Conservation (phyloP, 2,888 invertebrate genomes). For the Xanthia icteritia region DNA sequence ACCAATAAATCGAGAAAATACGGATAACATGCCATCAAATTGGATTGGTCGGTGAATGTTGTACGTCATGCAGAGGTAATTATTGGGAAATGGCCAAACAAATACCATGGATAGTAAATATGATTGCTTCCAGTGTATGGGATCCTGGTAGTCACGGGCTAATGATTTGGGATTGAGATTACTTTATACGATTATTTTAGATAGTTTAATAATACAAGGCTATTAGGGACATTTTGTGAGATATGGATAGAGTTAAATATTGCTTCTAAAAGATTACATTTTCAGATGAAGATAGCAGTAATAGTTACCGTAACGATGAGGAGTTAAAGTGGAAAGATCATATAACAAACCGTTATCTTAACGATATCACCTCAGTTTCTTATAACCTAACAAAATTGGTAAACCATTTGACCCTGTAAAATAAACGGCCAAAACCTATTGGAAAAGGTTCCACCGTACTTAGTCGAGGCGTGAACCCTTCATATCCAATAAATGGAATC, state of each 20-base stretch:
- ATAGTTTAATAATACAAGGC: neutral
- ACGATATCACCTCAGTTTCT: neutral
- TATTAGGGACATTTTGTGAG: neutral
- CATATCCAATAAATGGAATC: slow-evolving; percentile 41
- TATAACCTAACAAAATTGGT: slow-evolving; percentile 28
- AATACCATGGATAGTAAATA: slow-evolving; percentile 44
- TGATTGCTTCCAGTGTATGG: slow-evolving; percentile 19
- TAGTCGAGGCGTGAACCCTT: slow-evolving; percentile 3
- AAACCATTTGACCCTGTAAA: slow-evolving; percentile 7
- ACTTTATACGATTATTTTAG: neutral
- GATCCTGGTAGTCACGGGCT: slow-evolving; percentile 13
- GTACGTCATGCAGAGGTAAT: slow-evolving; percentile 57
- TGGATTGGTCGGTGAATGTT: slow-evolving; percentile 36
- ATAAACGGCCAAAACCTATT: slow-evolving; percentile 27
- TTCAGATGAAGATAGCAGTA: neutral
- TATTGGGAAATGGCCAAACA: slow-evolving; percentile 37
- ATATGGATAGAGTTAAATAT: neutral
- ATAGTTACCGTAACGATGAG: neutral
- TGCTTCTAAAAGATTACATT: neutral
- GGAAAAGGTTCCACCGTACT: slow-evolving; percentile 39
- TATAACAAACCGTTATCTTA: neutral
- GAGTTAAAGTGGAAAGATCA: neutral
- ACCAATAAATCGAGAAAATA: slow-evolving; percentile 49
- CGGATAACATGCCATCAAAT: slow-evolving; percentile 27
- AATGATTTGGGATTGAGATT: slow-evolving; percentile 32